Evolutionary conservation across 2,888 invertebrate genomes (phyloP), one percentile per base, ranked within the genome.

Genomic region (Caenorhabditis angaria): DNA sequence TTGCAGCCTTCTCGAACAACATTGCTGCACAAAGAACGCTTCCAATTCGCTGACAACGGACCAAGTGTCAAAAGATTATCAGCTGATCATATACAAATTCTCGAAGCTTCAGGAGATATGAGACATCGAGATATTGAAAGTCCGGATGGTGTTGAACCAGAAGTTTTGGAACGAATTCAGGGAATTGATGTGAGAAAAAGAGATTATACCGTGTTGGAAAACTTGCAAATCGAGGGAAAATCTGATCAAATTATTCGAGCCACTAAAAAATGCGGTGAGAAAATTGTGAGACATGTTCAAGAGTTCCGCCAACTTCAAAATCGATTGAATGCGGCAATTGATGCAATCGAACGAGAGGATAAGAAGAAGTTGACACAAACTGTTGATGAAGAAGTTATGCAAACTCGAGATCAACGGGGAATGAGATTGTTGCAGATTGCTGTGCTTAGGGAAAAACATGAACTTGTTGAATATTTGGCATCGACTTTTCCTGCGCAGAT

Each of bases 181-280:
- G 67, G 63, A n/a, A 78, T 83, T 54, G 73, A 83, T 59, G 75
- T 77, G 47, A 66, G 72, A 32, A 77, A 77, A 32, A 58, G 68
- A 28, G 81, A 83, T 41, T 78, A 65, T 35, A 50, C 60, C 10
- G 75, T 77, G 18, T 61, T 85, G 2, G 85, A 85, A 56, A 73
- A 84, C 41, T 70, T 86, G 20, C 84, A 85, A 54, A 85, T 83
- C 29, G 84, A 86, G 47, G 86, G 81, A 47, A 82, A 82, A 63
- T 79, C 76, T 29, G 86, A 86, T 58, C 84, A 86, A 55, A 83
- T 86, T 47, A 82, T 81, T 81, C 72, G 76, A 50, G 77, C 82
- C 6, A 76, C 83, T 29, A 85, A 83, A 57, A 50, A 27, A 12
- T 57, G 60, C 20, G 50, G 47, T 27, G 61, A 50, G 28, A 27